Evolutionary conservation across 1,140 invertebrate species (phyloP).

Genomic region (Pinna nobilis): DNA sequence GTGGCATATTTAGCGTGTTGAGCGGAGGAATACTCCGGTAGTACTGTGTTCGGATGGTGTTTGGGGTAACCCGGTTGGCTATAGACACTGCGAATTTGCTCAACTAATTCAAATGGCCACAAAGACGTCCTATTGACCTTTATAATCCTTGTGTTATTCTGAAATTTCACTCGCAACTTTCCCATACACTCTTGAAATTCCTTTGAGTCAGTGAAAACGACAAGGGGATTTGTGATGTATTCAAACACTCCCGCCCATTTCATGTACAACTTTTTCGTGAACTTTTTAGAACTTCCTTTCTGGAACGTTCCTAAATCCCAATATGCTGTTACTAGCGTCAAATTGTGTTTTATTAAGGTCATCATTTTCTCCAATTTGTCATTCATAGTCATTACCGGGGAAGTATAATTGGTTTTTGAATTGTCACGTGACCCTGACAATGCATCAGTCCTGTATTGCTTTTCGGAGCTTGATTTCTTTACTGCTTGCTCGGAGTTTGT

Average conservation of each 20-base stretch:
- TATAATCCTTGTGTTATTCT: slow-evolving; percentile 44
- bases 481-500: no score
- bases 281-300: slow-evolving; percentile 38
- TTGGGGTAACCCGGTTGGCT: slow-evolving; percentile 50
- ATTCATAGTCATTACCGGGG: neutral
- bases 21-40: slow-evolving; percentile 52
- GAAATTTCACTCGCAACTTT: neutral
- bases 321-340: slow-evolving; percentile 61
- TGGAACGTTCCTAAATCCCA: slow-evolving; percentile 57
- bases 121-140: slow-evolving; percentile 34
- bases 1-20: slow-evolving; percentile 55
- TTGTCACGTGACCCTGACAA: no score
- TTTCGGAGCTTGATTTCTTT: no score
- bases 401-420: no score
- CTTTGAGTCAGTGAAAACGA: slow-evolving; percentile 54
- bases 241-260: slow-evolving; percentile 46
- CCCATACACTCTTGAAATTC: slow-evolving; percentile 3
- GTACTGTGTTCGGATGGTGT: slow-evolving; percentile 56
- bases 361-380: neutral
- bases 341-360: neutral
- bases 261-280: slow-evolving; percentile 36
- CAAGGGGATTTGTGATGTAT: slow-evolving; percentile 46
- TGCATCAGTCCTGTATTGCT: no score
- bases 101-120: slow-evolving; percentile 47
- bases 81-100: slow-evolving; percentile 53